Base-by-base conservation (phyloP, 1,140 invertebrate species). In the Tetramorium alpestre region DNA sequence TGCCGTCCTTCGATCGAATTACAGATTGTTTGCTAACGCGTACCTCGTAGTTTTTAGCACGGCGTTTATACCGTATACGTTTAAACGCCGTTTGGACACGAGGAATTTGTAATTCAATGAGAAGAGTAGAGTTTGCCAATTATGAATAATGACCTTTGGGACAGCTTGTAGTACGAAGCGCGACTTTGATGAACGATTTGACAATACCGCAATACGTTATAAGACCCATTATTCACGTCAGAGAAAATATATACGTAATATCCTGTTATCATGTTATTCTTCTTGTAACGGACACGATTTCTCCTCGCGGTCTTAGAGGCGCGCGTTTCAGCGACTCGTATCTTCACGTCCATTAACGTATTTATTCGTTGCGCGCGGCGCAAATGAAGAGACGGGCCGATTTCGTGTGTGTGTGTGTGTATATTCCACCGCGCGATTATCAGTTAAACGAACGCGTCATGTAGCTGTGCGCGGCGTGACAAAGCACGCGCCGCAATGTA, bases 81-180 rank as follows among this genome's bases (percentile, higher is more conserved):
- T 18, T n/a, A 11, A n/a, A 18, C 49, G 78, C 80, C 28, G 13
- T 13, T 33, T 67, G 33, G 33, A 67, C 28, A 1, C 13, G 28
- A 80, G 8, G 54, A 62, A 62, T 84, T 75, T 84, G 41, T 60
- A 84, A 84, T 73, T 75, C 69, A 82, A 82, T 51, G 41, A 84
- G 69, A 56, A 7, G 3, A 33, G 28, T 41, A 38, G 13, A 82
- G 41, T 73, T 70, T 70, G 49, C 38, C 49, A 56, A 54, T 81
- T 54, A 82, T 47, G 22, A 60, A 33, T 47, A 82, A 73, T 22
- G 51, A 33, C 18, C 67, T 82, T 73, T 33, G 41, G 4, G 11
- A 13, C 33, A 33, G 41, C 13, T 73, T 56, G 13, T 33, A 25
- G 33, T 11, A n/a, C 10, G 16, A 10, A 72, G 78, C 47, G 38